A percentile compares a stretch with the other conserved stretches of the same genome.
Evolutionary conservation across 2,113 vertebrate species (phyloP).

Genomic region (Hemiprocne comata): DNA sequence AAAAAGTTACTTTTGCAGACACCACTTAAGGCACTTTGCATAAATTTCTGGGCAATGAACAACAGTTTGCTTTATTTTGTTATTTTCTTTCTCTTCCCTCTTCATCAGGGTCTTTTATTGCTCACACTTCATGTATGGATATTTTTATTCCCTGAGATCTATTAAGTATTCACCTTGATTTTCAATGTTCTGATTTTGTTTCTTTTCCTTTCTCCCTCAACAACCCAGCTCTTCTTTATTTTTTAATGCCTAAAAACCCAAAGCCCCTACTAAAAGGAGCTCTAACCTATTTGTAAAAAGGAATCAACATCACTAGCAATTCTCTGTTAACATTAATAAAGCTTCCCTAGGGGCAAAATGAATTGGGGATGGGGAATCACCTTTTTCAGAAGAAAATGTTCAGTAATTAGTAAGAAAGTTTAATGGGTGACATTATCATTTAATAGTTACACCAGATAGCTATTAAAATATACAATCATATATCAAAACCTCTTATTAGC

Average conservation of each 20-base stretch:
- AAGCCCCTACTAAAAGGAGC: not conserved
- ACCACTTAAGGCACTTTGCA: not conserved
- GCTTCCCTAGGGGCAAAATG: not conserved
- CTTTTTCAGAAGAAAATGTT: not conserved
- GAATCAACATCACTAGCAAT: not conserved
- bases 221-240: not conserved
- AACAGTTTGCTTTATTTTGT: not conserved
- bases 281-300: not conserved
- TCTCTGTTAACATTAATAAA: conserved; percentile 29
- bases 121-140: fast-evolving
- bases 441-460: not conserved
- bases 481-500: conserved; percentile 23
- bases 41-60: not conserved
- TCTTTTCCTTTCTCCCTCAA: not conserved
- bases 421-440: conserved; percentile 9
- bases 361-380: not conserved
- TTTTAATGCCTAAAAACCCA: not conserved
- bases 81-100: not conserved
- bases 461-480: conserved; percentile 34
- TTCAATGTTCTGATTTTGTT: not conserved
- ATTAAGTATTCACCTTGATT: not conserved
- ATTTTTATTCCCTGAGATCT: not conserved
- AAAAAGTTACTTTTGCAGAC: not conserved
- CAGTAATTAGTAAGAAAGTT: not conserved
- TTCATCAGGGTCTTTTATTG: fast-evolving